Evolutionary conservation across 2,113 vertebrate genomes (phyloP), one percentile per base, ranked within the genome.

Genomic region (Pseudorasbora parva): DNA sequence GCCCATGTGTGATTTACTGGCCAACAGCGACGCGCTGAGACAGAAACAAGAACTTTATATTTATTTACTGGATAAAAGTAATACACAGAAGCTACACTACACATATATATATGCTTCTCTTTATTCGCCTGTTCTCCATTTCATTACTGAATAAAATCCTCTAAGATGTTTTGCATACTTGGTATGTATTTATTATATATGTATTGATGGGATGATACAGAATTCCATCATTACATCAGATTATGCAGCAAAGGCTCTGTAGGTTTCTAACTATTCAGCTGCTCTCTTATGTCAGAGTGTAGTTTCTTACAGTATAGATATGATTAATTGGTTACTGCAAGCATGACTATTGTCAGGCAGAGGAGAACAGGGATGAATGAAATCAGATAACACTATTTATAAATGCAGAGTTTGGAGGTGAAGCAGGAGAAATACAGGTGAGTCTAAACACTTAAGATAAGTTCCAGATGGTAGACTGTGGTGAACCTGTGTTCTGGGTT

Each of bases 11-110:
- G 51, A 80, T 87, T 82, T 75, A 85, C 21, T 93, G 87, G 88
- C 90, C 75, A 89, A 93, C 89, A 93, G 91, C 86, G 93, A 92
- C 93, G 89, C 90, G 89, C 11, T 90, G 87, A 89, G 93, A 79
- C 69, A 49, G 37, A 27, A 2, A 59, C 1, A 3, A 54, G 68
- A 27, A 17, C 47, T 27, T n/a, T 3, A 11, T 4, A 33, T 49
- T 25, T 8, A 23, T 49, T 25, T 8, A 23, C 30, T 60, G 11
- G 2, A 43, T 8, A 5, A 25, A 17, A 15, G 1, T 41, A 21
- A 68, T 21, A 37, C 19, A 37, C 2, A 68, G 12, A 43, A 73
- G 21, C 17, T 2, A 49, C 17, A 1, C 33, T 30, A 1, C 3
- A 2, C 30, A n/a, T 45, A 5, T 45, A 2, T 47, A 8, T 47